Evolutionary conservation across 2,113 vertebrate genomes (phyloP), one percentile per base, ranked within the genome.

Genomic region (Meleagris gallopavo): DNA sequence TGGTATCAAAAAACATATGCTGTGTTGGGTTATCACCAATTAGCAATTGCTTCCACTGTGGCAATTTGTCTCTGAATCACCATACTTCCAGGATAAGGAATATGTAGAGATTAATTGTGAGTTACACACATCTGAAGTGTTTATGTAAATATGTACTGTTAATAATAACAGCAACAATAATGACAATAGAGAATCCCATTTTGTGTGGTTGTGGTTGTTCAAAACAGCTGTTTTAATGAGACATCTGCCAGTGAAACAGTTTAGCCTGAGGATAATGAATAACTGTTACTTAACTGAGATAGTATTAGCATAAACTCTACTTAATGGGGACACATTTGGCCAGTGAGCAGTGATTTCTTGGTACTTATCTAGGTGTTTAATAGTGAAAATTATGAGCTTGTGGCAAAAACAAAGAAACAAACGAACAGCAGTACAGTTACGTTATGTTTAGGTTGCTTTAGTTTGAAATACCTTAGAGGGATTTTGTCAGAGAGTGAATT

Each of bases 281-380:
- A 93, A 93, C 93, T 90, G 86, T 94, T 96, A 95, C 93, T 95
- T 96, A 96, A 97, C 89, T 87, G 86, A 94, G 67, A 93, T 48
- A 76, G 86, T 84, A 93, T 89, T 82, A 89, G 57, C 70, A 93
- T 94, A 95, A 93, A 95, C 52, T 93, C 80, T 84, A 62, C 54
- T 94, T 94, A 94, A 94, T 58, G 30, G 77, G 24, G 66, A 92
- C 74, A 85, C 2, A 79, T 92, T 95, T 92, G 95, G 58, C 54
- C 93, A 89, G 71, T 55, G 62, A 93, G 65, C 54, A 87, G 71
- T 85, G 81, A 61, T 90, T 92, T 95, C 71, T 89, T 89, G 62
- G 45, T 83, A 73, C 64, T 93, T 92, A 92, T 48, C 86, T 82
- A 89, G 62, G 78, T 95, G 77, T 79, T 94, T 87, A 90, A 92